phyloP scores from a whole-genome alignment of 2,113 vertebrate species.

The Sitta europaea region DNA sequence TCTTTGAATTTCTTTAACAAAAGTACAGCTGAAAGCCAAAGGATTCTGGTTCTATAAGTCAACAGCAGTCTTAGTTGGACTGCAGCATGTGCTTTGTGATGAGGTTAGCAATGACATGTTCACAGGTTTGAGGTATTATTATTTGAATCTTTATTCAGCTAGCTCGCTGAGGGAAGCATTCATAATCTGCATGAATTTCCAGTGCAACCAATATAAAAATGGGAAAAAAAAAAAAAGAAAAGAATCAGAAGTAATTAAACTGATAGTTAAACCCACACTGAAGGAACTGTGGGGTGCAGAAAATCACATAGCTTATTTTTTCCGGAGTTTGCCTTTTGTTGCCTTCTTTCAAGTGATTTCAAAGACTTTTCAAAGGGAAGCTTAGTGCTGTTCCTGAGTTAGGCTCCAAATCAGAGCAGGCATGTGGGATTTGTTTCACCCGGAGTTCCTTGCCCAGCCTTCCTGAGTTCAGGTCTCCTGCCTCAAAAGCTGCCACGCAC shows the following conservation, averaged over 20 bases:
- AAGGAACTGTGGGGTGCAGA: background rate
- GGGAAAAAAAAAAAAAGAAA: background rate
- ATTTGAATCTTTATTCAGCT: slow-evolving; percentile 1
- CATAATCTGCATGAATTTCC: slow-evolving; percentile 37
- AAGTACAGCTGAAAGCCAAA: background rate
- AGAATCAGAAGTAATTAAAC: slow-evolving; percentile 52
- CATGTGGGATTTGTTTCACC: background rate
- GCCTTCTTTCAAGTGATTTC: slow-evolving; percentile 28
- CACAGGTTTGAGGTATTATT: background rate
- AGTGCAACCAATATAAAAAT: background rate
- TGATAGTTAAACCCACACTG: slow-evolving; percentile 23
- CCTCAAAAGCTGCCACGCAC: background rate
- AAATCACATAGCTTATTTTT: background rate
- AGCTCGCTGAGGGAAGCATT: background rate
- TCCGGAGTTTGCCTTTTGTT: slow-evolving; percentile 6
- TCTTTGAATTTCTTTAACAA: background rate
- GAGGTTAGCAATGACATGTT: slow-evolving; percentile 4
- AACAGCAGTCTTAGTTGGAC: background rate
- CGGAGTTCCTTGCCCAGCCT: background rate
- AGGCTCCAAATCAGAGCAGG: background rate
- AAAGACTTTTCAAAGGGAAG: slow-evolving; percentile 34
- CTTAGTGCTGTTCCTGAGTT: background rate
- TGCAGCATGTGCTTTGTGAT: background rate
- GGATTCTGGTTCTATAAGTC: background rate
- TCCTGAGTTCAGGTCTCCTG: background rate